phyloP scores from a whole-genome alignment of 2,888 invertebrate species.

The Spilosoma lubricipeda region DNA sequence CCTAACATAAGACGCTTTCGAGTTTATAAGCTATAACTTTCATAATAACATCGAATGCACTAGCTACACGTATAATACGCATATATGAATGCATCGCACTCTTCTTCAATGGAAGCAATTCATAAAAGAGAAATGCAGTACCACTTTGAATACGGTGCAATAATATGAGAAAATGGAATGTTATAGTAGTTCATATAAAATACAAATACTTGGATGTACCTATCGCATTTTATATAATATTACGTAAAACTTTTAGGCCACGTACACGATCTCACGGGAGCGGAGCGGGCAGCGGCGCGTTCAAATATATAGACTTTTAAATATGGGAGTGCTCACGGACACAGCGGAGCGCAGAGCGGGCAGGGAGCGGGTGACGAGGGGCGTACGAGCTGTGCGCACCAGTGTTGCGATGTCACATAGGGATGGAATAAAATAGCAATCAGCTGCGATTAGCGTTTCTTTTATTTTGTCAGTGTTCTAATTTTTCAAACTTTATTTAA shows the following conservation, averaged over 20 bases:
- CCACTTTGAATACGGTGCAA: constrained; percentile 4
- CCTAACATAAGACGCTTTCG: background rate
- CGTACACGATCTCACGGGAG: too few species aligned
- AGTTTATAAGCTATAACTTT: background rate
- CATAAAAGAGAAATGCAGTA: constrained; percentile 3
- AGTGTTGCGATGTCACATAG: too few species aligned
- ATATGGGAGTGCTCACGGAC: too few species aligned
- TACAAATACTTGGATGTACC: background rate
- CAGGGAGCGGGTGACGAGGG: too few species aligned
- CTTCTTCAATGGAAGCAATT: constrained; percentile 10
- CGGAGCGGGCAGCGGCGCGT: too few species aligned
- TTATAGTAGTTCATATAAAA: background rate
- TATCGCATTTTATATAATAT: background rate
- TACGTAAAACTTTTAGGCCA: background rate
- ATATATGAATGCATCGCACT: constrained; percentile 7
- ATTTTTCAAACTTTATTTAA: too few species aligned
- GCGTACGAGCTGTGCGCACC: too few species aligned
- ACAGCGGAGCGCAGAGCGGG: too few species aligned
- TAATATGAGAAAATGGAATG: constrained; percentile 6
- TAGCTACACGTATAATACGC: constrained; percentile 1
- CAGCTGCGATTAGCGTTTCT: too few species aligned
- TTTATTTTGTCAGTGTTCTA: too few species aligned
- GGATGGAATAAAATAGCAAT: too few species aligned
- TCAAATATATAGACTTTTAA: too few species aligned
- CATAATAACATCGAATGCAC: background rate